phyloP scores from a whole-genome alignment of 2,888 invertebrate genomes.

The Strigamia crassipes region DNA sequence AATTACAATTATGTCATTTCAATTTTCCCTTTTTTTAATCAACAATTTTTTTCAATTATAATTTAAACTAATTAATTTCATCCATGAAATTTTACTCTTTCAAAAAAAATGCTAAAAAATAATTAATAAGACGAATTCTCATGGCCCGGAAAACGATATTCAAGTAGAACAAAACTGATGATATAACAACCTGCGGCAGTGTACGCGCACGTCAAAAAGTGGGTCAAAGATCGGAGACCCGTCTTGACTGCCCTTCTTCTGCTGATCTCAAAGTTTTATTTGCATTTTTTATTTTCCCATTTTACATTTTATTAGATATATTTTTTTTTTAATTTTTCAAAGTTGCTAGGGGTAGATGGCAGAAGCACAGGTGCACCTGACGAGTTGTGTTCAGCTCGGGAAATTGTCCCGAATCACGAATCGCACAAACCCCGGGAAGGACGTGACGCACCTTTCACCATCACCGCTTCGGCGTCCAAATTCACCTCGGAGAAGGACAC shows the following conservation, averaged over 20 bases:
- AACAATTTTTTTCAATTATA: too few species aligned
- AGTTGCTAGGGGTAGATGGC: not conserved
- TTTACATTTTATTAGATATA: too few species aligned
- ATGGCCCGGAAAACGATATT: not conserved
- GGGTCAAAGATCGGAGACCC: slow-evolving; percentile 3
- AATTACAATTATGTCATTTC: not conserved
- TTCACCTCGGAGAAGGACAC: slow-evolving; percentile 25
- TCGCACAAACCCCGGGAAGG: not conserved
- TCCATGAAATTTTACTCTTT: too few species aligned
- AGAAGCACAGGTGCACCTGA: slow-evolving; percentile 37
- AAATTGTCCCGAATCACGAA: not conserved
- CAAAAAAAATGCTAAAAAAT: not conserved
- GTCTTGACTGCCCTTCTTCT: slow-evolving; percentile 4
- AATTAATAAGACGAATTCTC: not conserved
- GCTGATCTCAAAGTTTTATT: too few species aligned
- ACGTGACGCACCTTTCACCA: slow-evolving; percentile 7
- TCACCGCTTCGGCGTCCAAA: not conserved
- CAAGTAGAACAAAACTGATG: not conserved
- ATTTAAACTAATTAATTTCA: not conserved
- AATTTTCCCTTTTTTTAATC: too few species aligned
- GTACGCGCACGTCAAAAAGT: not conserved
- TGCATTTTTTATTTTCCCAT: too few species aligned
- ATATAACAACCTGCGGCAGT: not conserved
- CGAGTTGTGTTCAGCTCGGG: not conserved
- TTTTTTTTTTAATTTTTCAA: not conserved